Base-by-base conservation (phyloP, 2,113 vertebrate species). In the Epinephelus moara region DNA sequence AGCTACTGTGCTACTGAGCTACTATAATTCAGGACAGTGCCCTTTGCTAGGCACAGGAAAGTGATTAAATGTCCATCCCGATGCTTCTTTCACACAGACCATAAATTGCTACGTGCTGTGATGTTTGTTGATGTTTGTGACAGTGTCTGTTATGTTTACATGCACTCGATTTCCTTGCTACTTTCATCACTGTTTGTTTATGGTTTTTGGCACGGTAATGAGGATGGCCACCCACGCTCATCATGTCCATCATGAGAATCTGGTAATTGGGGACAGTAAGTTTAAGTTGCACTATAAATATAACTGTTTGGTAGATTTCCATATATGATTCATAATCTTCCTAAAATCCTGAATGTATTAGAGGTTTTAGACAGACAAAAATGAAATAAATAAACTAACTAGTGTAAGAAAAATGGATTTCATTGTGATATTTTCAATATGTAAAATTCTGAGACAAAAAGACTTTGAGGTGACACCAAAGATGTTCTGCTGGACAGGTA, bases 161-260 rank as follows among this genome's bases (percentile, higher is more conserved):
- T 78, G 60, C 50, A 7, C 25, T 67, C 66, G 11, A 59, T 81
- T 83, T 87, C 78, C 80, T 53, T 25, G 25, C 10, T 52, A 42
- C 71, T 87, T 79, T 78, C 18, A 66, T 75, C 69, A 33, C 23
- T 67, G 55, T 33, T 49, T 19, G 56, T 57, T 83, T 78, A 60
- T 86, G 70, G 69, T 74, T 62, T 30, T 83, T 87, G 85, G 88
- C 76, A 27, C 15, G 53, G 74, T 7, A 3, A 9, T 27, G 7
- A 13, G 30, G 30, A 78, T 47, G 91, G 49, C 91, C 91, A 85
- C 91, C 88, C 84, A 86, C 70, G 13, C 59, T 77, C 18, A 0
- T 1, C 21, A 33, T 17, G 53, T 66, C 73, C 30, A 53, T 68
- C 14, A 57, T 6, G 6, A 37, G 57, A 83, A 42, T 33, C 6